Percentiles rank a stretch among this genome's conserved stretches.
Conservation (phyloP, 35 echinoderm and acorn worm genomes). For the Nesometra sesokonis region DNA sequence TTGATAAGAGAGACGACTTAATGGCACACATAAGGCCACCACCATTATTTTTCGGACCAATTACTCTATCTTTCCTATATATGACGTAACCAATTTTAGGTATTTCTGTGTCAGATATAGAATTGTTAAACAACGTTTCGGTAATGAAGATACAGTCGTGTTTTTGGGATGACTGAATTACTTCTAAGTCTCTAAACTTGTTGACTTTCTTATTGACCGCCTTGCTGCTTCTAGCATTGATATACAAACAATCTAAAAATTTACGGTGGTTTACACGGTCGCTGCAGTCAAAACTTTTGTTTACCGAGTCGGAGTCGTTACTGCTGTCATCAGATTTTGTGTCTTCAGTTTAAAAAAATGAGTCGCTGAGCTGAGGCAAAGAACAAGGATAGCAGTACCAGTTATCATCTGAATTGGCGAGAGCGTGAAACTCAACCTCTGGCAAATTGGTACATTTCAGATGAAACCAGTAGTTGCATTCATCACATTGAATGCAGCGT, state of each 20-base stretch:
- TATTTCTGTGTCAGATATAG: not conserved
- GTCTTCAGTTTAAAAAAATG: too few relatives aligned
- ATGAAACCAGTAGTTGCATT: not conserved
- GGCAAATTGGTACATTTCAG: not conserved
- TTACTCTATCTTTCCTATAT: not conserved
- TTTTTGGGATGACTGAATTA: not conserved
- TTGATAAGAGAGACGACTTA: too few relatives aligned
- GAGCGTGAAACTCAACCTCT: too few relatives aligned
- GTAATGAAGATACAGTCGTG: not conserved
- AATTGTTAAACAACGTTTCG: not conserved
- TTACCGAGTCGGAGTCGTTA: too few relatives aligned
- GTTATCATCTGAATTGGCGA: too few relatives aligned
- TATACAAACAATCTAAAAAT: not conserved
- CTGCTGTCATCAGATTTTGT: too few relatives aligned
- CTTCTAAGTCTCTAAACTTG: not conserved
- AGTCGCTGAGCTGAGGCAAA: too few relatives aligned
- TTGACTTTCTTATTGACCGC: not conserved
- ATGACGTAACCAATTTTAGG: not conserved
- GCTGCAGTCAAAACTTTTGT: too few relatives aligned
- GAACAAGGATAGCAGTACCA: too few relatives aligned
- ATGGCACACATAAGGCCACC: too few relatives aligned
- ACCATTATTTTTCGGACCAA: not conserved
- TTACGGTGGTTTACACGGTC: too few relatives aligned
- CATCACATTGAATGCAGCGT: conserved; percentile 9
- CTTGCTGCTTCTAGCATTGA: not conserved